These are phyloP conservation scores for Euleptes europaea DNA, from an alignment of 2,113 vertebrate genomes.

Conservation along the genomic window DNA sequence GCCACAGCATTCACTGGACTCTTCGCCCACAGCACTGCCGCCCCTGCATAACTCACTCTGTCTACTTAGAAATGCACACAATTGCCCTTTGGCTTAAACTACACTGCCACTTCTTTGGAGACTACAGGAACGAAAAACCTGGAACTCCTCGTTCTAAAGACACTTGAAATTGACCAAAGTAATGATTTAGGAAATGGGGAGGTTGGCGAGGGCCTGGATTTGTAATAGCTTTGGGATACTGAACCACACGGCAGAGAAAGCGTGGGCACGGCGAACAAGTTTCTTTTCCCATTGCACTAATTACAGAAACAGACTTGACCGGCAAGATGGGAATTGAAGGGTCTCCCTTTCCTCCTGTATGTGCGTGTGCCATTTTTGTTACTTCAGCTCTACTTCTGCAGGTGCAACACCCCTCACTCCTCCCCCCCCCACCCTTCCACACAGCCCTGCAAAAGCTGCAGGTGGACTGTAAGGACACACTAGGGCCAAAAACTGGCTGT, in stretches of 20 bases:
- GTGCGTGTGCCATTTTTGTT: not conserved
- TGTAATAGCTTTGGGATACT: conserved; percentile 14
- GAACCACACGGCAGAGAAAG: not conserved
- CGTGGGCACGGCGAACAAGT: rapidly evolving
- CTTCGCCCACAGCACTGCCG: not conserved
- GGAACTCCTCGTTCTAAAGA: conserved; percentile 40
- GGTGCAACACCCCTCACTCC: conserved; percentile 17
- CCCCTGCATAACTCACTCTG: rapidly evolving
- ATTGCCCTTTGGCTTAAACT: not conserved
- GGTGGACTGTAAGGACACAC: not conserved
- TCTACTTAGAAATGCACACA: not conserved
- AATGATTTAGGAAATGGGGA: conserved; percentile 36
- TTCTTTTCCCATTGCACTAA: conserved; percentile 8
- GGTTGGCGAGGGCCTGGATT: not conserved
- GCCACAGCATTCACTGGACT: not conserved
- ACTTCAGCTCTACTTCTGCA: conserved; percentile 31
- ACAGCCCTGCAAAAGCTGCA: conserved; percentile 43
- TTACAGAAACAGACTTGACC: not conserved
- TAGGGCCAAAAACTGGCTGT: conserved; percentile 56
- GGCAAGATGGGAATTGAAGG: conserved; percentile 3
- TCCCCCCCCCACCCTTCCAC: conserved; percentile 14
- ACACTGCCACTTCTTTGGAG: not conserved
- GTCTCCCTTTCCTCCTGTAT: not conserved
- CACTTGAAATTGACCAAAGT: conserved; percentile 63
- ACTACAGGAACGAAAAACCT: not conserved